Conservation (phyloP, 2,888 invertebrate species). For the Rhorus exstirpatorius region DNA sequence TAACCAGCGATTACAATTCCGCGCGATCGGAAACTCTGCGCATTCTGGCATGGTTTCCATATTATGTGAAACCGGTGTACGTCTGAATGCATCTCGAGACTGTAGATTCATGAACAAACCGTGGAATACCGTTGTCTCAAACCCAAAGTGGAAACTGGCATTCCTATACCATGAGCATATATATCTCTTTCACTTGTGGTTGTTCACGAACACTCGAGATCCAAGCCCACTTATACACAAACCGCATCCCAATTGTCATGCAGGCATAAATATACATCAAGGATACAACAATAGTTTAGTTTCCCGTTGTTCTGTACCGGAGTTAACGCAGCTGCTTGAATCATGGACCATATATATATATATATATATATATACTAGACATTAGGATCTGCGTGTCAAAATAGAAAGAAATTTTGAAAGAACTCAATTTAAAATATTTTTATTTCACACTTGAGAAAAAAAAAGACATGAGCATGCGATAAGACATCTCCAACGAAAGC, state of each 20-base stretch:
- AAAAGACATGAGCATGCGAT: no score
- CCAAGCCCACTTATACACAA: constrained; percentile 52
- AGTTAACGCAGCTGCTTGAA: not conserved
- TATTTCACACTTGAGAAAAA: no score
- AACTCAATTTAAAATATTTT: no score
- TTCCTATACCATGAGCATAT: constrained; percentile 5
- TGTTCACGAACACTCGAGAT: constrained; percentile 46
- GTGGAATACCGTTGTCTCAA: constrained; percentile 11
- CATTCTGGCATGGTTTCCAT: constrained; percentile 32
- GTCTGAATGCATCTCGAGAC: constrained; percentile 12
- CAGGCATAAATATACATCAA: not conserved
- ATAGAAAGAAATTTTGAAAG: no score
- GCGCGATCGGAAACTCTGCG: constrained; percentile 46
- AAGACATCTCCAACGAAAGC: no score
- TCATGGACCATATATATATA: not conserved
- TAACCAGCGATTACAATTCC: constrained; percentile 48
- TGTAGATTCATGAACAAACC: constrained; percentile 42
- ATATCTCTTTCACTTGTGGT: constrained; percentile 39
- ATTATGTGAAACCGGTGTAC: not conserved
- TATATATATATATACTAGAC: no score
- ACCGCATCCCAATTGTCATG: constrained; percentile 33
- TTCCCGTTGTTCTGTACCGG: constrained; percentile 7
- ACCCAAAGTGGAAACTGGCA: constrained; percentile 41
- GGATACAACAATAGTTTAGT: constrained; percentile 47
- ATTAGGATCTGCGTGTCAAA: no score